Conservation (phyloP, 2,888 invertebrate species). For the Sipunculus nudus region DNA sequence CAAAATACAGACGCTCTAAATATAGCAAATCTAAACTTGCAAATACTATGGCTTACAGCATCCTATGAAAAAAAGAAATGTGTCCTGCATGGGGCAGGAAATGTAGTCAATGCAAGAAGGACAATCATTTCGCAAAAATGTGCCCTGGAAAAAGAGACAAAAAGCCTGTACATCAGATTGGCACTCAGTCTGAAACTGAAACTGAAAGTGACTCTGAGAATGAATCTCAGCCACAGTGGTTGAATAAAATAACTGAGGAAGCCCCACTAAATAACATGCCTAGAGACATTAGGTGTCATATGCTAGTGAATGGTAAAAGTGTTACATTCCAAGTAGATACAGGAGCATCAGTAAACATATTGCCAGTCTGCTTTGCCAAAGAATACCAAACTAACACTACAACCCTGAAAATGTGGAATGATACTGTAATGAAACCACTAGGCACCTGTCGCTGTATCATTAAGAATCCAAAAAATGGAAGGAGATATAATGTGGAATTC, state of each 20-base stretch:
- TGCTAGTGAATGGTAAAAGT: neutral
- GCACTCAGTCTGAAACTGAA: too few species aligned
- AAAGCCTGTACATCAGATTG: too few species aligned
- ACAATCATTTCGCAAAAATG: conserved; percentile 4
- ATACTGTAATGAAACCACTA: neutral
- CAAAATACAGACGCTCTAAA: too few species aligned
- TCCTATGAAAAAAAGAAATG: too few species aligned
- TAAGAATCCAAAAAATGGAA: conserved; percentile 12
- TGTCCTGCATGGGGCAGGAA: conserved; percentile 11
- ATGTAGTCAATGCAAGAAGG: neutral
- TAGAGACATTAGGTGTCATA: neutral
- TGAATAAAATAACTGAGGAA: too few species aligned
- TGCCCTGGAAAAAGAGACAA: conserved; percentile 2
- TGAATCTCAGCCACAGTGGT: too few species aligned
- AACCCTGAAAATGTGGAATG: conserved; percentile 11
- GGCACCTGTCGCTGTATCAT: neutral
- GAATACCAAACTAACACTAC: neutral
- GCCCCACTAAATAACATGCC: too few species aligned
- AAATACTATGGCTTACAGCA: too few species aligned
- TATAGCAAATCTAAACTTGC: too few species aligned
- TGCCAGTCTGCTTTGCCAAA: conserved; percentile 9
- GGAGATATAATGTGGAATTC: conserved; percentile 22
- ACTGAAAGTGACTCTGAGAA: too few species aligned
- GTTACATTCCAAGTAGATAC: conserved; percentile 26
- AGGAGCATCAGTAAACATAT: conserved; percentile 18